Percentiles rank a stretch among this genome's conserved stretches.
Conservation (phyloP, 2,797 vertebrate species). For the Gouania willdenowi region DNA sequence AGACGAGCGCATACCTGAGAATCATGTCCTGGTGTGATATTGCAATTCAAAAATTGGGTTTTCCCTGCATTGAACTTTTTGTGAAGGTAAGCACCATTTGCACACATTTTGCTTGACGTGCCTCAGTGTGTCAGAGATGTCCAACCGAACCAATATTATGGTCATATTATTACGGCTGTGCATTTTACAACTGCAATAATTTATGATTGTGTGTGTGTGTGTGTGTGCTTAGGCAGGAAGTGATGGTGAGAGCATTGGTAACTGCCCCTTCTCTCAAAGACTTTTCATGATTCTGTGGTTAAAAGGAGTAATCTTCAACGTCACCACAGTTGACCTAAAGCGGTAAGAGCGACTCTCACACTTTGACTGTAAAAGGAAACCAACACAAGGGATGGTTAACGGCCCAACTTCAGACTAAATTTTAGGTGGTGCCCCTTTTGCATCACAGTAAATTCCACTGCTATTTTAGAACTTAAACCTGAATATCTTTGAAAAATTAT, state of each 20-base stretch:
- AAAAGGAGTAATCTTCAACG: conserved; percentile 92
- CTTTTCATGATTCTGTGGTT: conserved; percentile 98
- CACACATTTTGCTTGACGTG: no score
- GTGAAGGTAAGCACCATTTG: conserved; percentile 78
- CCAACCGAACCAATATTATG: no score
- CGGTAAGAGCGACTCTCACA: conserved; percentile 73
- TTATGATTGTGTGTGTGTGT: conserved; percentile 2
- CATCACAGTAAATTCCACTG: no score
- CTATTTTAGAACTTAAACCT: no score
- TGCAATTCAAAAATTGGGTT: conserved; percentile 37
- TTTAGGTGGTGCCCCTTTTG: no score
- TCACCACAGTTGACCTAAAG: conserved; percentile 93
- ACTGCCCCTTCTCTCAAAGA: conserved; percentile 94
- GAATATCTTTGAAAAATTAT: no score
- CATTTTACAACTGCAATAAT: no score
- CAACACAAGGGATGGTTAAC: no score
- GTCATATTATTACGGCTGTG: no score
- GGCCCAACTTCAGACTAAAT: no score
- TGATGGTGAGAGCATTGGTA: conserved; percentile 91
- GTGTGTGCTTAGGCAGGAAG: conserved; percentile 81
- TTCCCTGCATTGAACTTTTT: conserved; percentile 69
- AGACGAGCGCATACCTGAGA: neutral
- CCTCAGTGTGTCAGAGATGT: neutral
- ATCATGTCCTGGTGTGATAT: conserved; percentile 67
- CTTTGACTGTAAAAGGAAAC: no score